phyloP scores from a whole-genome alignment of 2,888 invertebrate genomes.

The Lasioglossum marginatum region DNA sequence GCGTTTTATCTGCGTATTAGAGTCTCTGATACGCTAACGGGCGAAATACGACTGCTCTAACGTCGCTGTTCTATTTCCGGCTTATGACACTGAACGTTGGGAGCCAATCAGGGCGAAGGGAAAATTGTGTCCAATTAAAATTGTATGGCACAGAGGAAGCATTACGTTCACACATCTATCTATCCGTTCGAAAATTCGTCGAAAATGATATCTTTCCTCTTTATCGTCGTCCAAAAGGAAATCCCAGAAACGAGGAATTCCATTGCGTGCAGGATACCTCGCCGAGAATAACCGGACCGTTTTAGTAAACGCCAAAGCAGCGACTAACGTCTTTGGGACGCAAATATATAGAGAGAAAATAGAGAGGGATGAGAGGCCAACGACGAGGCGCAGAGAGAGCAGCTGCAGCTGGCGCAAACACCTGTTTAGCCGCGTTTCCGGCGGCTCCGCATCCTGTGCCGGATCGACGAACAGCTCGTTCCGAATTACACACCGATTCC shows the following conservation, averaged over 20 bases:
- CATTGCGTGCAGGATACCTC: constrained; percentile 44
- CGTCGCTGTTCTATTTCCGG: background rate
- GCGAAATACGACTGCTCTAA: background rate
- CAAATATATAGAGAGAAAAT: background rate
- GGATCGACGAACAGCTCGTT: constrained; percentile 8
- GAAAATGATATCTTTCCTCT: background rate
- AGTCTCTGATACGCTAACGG: background rate
- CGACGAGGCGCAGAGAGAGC: constrained; percentile 8
- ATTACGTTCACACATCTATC: no score
- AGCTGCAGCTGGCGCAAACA: constrained; percentile 68
- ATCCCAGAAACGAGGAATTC: constrained; percentile 35
- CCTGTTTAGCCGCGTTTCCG: constrained; percentile 72
- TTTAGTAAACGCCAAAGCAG: constrained; percentile 42
- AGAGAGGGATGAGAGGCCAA: constrained; percentile 9
- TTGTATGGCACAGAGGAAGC: no score
- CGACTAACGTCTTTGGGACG: background rate
- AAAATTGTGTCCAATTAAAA: no score
- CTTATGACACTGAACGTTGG: background rate
- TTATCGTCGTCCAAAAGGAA: background rate
- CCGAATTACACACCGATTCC: constrained; percentile 24
- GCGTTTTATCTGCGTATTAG: background rate
- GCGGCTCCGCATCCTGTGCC: constrained; percentile 41
- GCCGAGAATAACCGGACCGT: constrained; percentile 52
- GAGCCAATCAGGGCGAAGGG: background rate
- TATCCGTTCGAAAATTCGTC: no score